A percentile compares a stretch with the other conserved stretches of the same genome.
Evolutionary conservation across 23 tunicate species (phyloP).

Genomic region (Phallusia fumigata): DNA sequence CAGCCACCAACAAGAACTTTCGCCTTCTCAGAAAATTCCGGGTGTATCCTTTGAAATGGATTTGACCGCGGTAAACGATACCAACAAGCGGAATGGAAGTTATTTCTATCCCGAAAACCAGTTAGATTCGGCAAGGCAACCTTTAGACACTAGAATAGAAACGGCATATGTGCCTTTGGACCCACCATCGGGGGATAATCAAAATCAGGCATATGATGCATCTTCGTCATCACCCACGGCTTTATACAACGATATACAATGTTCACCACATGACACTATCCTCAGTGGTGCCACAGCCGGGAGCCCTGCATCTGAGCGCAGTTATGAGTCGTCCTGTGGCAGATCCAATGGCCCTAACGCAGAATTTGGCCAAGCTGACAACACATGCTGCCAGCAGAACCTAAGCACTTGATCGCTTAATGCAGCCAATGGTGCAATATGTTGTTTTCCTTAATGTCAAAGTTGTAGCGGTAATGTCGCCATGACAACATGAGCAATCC

Average conservation of each 20-base stretch:
- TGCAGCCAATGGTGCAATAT: not conserved
- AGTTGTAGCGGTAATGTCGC: too few relatives aligned
- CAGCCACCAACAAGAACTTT: not conserved
- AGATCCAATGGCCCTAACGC: not conserved
- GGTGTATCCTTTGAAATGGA: not conserved
- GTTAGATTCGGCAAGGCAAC: not conserved
- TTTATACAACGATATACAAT: not conserved
- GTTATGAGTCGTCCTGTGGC: not conserved
- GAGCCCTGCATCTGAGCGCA: not conserved
- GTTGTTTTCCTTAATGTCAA: not conserved
- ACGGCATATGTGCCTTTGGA: not conserved
- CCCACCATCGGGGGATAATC: not conserved
- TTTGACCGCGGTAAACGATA: not conserved
- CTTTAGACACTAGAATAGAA: not conserved
- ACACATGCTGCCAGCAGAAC: not conserved
- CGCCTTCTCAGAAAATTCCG: not conserved
- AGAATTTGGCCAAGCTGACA: not conserved
- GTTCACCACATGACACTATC: not conserved
- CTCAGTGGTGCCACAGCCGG: not conserved
- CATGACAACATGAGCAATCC: too few relatives aligned
- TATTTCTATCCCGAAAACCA: not conserved
- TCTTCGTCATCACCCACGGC: not conserved
- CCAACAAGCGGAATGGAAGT: not conserved
- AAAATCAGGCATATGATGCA: not conserved
- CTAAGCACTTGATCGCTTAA: not conserved